A percentile compares a stretch with the other conserved stretches of the same genome.
These are phyloP conservation scores for Chunga burmeisteri DNA, from an alignment of 2,113 vertebrate species.

Conservation along the genomic window DNA sequence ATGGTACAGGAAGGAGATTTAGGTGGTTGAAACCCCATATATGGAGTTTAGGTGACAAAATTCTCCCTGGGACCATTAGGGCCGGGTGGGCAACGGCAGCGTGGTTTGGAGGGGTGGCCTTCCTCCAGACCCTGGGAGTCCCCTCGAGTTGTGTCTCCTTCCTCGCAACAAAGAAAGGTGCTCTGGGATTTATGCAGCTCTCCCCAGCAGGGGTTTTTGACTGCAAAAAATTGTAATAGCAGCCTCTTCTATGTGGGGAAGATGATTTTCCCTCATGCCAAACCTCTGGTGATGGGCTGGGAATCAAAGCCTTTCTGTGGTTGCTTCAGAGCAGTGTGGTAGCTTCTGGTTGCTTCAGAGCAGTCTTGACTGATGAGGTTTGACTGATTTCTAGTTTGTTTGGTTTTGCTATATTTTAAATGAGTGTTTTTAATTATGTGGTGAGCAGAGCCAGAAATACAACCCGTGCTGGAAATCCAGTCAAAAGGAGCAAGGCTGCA, in stretches of 20 bases:
- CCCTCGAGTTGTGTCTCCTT: background rate
- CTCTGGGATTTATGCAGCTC: background rate
- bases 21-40: background rate
- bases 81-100: background rate
- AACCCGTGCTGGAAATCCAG: background rate
- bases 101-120: background rate
- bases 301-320: background rate
- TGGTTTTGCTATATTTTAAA: background rate
- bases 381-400: slow-evolving; percentile 21
- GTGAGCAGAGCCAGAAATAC: background rate
- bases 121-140: background rate
- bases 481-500: background rate
- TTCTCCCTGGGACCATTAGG: background rate
- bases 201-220: background rate
- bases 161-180: background rate
- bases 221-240: background rate
- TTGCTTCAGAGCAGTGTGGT: background rate
- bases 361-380: background rate
- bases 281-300: background rate
- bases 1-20: background rate
- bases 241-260: background rate
- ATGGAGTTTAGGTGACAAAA: background rate
- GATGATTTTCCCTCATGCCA: background rate
- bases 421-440: slow-evolving; percentile 19
- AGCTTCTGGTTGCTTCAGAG: background rate